Base-by-base conservation (phyloP, 2,888 invertebrate species). In the Diadegma fenestrale region DNA sequence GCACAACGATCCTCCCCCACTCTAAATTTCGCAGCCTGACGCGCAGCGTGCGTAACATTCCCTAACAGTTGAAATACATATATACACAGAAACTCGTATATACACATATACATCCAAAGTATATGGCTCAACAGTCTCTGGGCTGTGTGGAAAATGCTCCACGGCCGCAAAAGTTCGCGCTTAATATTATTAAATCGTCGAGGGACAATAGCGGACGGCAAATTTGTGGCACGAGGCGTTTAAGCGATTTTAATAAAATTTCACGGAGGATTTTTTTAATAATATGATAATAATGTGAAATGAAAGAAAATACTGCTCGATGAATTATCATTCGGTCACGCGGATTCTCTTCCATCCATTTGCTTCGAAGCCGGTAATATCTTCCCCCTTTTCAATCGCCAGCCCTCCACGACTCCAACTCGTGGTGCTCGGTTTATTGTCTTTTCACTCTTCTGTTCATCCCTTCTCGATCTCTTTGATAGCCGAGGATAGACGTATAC, bases 261-360 rank as follows among this genome's bases (percentile, higher is more conserved):
- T 93, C 93, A 92, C 93, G 92, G 90, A 78, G 86, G 92, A 92
- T 93, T 93, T 92, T 85, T 93, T 93, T 91, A 93, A 93, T 93
- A 93, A 93, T 93, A 93, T 93, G 93, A 93, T 93, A 93, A 93
- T 93, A 92, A 92, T 92, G 91, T 89, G 91, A 89, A 93, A 92
- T 93, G 93, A 92, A 92, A 93, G 91, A 92, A 92, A 92, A 91
- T 90, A 90, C 89, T 54, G 80, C 85, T 85, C 85, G 72, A 80
- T 68, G 85, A 84, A 87, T 87, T 87, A 93, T 93, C 92, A 91
- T 91, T 90, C 89, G 91, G 91, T 92, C 92, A 91, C 91, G 89
- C 89, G 86, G 88, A 71, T 58, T 84, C 54, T 77, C 80, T 26
- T 69, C 43, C 82, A 71, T 82, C 72, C 64, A 58, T 73, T 73